Evolutionary conservation across 2,113 vertebrate genomes (phyloP).

Genomic region (Hiodon tergisus): DNA sequence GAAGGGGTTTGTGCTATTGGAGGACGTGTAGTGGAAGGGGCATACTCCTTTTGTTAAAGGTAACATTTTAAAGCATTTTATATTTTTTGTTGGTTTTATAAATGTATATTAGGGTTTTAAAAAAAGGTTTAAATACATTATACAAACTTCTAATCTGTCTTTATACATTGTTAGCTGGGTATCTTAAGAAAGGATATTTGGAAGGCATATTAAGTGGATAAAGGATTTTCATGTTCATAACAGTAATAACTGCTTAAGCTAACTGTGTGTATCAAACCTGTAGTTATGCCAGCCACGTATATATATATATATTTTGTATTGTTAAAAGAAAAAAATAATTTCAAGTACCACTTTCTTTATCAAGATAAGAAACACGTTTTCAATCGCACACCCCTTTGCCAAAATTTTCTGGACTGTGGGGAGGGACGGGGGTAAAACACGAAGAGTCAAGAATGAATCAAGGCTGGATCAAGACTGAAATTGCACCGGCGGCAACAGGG

Average conservation of each 20-base stretch:
- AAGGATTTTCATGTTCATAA: conserved; percentile 51
- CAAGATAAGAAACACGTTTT: conserved; percentile 27
- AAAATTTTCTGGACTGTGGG: conserved; percentile 19
- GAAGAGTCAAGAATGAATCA: conserved; percentile 18
- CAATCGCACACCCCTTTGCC: conserved; percentile 27
- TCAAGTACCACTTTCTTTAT: conserved; percentile 47
- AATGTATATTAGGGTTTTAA: conserved; percentile 61
- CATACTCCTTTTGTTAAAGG: conserved; percentile 36
- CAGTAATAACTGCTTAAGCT: conserved; percentile 53
- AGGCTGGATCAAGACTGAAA: not conserved
- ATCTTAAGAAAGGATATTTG: conserved; percentile 55
- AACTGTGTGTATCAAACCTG: conserved; percentile 51
- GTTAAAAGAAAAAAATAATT: conserved; percentile 34
- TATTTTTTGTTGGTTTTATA: conserved; percentile 62
- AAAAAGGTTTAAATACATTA: conserved; percentile 35
- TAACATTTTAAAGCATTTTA: conserved; percentile 50
- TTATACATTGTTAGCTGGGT: conserved; percentile 50
- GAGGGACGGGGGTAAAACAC: not conserved
- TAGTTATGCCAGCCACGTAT: conserved; percentile 51
- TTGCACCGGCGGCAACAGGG: conserved; percentile 17
- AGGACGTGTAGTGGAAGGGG: conserved; percentile 28
- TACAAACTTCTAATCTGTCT: conserved; percentile 21
- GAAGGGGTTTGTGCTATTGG: conserved; percentile 44
- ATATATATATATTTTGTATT: conserved; percentile 58
- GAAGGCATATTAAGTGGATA: conserved; percentile 59